phyloP scores from a whole-genome alignment of 2,888 invertebrate genomes.

The Trichopria drosophilae region DNA sequence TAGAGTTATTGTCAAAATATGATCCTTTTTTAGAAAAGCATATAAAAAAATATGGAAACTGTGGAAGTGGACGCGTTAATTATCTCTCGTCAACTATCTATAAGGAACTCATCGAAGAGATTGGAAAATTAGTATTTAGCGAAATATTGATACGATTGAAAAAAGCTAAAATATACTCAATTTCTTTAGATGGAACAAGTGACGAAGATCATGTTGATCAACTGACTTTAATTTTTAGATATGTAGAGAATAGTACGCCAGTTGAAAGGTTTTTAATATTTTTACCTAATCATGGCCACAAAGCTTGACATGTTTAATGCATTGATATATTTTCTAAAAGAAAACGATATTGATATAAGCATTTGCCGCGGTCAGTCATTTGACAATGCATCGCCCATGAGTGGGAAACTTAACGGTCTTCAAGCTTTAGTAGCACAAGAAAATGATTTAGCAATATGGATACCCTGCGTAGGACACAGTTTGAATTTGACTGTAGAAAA shows the following conservation, averaged over 20 bases:
- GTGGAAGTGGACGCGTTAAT: too few species aligned
- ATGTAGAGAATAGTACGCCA: slow-evolving; percentile 16
- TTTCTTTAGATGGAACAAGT: background rate
- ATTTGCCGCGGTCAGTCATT: slow-evolving; percentile 35
- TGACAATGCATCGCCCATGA: slow-evolving; percentile 37
- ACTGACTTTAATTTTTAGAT: slow-evolving; percentile 25
- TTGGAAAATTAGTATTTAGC: too few species aligned
- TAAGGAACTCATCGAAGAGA: too few species aligned
- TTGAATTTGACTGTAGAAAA: slow-evolving; percentile 22
- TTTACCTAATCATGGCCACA: slow-evolving; percentile 18
- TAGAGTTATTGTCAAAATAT: slow-evolving; percentile 18
- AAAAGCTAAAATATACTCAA: background rate
- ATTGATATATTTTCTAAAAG: slow-evolving; percentile 24
- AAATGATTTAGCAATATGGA: slow-evolving; percentile 22
- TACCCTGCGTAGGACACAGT: slow-evolving; percentile 27
- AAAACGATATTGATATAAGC: slow-evolving; percentile 29
- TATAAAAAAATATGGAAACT: too few species aligned
- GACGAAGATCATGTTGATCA: slow-evolving; percentile 30
- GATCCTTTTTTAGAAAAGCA: slow-evolving; percentile 18
- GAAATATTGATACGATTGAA: slow-evolving; percentile 3
- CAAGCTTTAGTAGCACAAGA: slow-evolving; percentile 17
- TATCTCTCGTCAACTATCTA: too few species aligned
- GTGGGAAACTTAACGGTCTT: slow-evolving; percentile 28
- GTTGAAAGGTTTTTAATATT: slow-evolving; percentile 24
- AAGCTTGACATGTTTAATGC: slow-evolving; percentile 22